phyloP scores from a whole-genome alignment of 2,113 vertebrate genomes.

The Calypte anna region DNA sequence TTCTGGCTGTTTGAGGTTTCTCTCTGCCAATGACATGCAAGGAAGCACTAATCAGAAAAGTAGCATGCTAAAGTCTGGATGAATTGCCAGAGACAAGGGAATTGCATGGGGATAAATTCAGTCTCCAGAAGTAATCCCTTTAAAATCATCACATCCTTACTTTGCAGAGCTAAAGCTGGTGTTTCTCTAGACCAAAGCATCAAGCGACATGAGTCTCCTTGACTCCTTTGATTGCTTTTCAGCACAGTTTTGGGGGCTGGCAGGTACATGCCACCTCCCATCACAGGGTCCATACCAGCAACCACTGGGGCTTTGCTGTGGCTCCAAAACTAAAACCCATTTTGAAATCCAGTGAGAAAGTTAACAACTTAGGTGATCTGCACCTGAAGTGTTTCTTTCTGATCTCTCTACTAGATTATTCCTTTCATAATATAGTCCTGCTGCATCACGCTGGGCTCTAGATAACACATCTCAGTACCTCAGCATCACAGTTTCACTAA shows the following conservation, averaged over 20 bases:
- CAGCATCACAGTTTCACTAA: not conserved
- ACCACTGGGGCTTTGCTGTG: not conserved
- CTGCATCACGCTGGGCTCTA: constrained; percentile 4
- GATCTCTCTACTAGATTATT: constrained; percentile 30
- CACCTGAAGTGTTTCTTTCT: not conserved
- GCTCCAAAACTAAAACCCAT: not conserved
- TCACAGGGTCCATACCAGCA: accelerated
- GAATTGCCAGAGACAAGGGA: constrained; percentile 20
- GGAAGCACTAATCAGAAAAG: not conserved
- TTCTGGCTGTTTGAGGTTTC: not conserved
- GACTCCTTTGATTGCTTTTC: not conserved
- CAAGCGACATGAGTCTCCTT: not conserved
- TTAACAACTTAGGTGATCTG: not conserved
- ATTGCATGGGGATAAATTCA: constrained; percentile 32
- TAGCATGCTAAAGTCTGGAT: not conserved
- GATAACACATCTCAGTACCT: constrained; percentile 23
- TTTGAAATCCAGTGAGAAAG: not conserved
- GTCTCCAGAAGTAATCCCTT: constrained; percentile 29
- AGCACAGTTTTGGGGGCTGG: not conserved
- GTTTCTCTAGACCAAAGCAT: not conserved
- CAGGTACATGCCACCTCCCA: not conserved
- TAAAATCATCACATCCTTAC: constrained; percentile 2
- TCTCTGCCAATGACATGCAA: not conserved
- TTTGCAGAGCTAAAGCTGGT: not conserved
- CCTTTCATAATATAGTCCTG: not conserved